Conservation (phyloP, 2,888 invertebrate genomes). For the Pandemis heparana region DNA sequence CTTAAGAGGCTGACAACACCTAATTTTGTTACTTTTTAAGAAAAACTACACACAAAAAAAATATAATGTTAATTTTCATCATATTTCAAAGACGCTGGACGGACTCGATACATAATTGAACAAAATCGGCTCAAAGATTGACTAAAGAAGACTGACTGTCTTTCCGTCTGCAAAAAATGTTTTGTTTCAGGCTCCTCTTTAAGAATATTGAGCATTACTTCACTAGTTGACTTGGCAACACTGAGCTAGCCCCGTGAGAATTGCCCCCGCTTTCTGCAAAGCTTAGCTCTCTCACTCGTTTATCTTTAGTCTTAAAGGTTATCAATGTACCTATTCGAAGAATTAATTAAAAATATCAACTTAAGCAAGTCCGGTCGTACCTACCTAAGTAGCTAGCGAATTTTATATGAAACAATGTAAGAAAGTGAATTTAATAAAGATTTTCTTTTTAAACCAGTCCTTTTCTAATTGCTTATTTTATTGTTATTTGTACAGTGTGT, state of each 20-base stretch:
- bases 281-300: constrained; percentile 44
- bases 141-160: no score
- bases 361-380: background rate
- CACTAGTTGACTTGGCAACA: constrained; percentile 1
- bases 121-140: no score
- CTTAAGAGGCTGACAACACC: no score
- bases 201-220: background rate
- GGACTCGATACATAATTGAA: no score
- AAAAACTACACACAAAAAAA: no score
- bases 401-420: background rate
- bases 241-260: constrained; percentile 38
- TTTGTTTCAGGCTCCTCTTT: no score
- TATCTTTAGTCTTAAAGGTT: constrained; percentile 56
- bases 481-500: no score
- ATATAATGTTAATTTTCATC: no score
- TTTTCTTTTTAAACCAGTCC: background rate
- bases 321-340: constrained; percentile 47
- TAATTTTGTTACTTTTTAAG: no score
- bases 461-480: no score
- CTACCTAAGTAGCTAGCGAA: background rate
- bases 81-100: no score
- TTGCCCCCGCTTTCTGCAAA: constrained; percentile 48
- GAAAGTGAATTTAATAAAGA: background rate
- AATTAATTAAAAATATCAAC: constrained; percentile 45
- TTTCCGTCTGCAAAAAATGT: no score